Evolutionary conservation across 2,888 invertebrate species (phyloP).

Genomic region (Microchrysa polita): DNA sequence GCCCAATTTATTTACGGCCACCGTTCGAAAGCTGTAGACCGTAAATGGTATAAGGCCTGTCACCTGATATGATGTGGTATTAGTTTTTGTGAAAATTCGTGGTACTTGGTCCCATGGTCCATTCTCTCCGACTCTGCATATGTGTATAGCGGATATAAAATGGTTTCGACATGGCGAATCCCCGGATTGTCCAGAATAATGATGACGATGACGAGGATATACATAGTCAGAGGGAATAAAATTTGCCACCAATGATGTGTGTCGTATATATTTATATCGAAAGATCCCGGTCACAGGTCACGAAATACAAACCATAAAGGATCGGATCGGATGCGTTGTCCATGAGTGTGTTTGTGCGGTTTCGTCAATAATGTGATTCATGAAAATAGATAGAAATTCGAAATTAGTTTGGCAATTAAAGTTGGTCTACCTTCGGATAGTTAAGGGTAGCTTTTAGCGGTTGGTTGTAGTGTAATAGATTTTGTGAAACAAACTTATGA

Average conservation of each 20-base stretch:
- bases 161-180: background rate
- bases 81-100: slow-evolving; percentile 71
- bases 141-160: too few relatives aligned
- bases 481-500: background rate
- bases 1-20: slow-evolving; percentile 77
- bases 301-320: background rate
- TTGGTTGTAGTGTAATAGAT: background rate
- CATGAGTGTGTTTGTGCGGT: too few relatives aligned
- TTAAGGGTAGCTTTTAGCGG: background rate
- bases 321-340: too few relatives aligned
- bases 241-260: background rate
- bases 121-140: slow-evolving; percentile 76
- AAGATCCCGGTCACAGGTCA: background rate
- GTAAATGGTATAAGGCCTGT: slow-evolving; percentile 76
- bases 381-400: slow-evolving; percentile 24
- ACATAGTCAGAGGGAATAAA: background rate
- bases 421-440: slow-evolving; percentile 1
- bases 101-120: slow-evolving; percentile 73
- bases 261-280: background rate
- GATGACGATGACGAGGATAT: slow-evolving; percentile 6
- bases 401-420: slow-evolving; percentile 41
- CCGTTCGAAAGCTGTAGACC: slow-evolving; percentile 78
- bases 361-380: slow-evolving; percentile 3
- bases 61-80: slow-evolving; percentile 73
- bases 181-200: background rate